A percentile compares a stretch with the other conserved stretches of the same genome.
These are phyloP conservation scores for Acanthosoma haemorrhoidale DNA, from an alignment of 2,888 invertebrate species.

Conservation along the genomic window DNA sequence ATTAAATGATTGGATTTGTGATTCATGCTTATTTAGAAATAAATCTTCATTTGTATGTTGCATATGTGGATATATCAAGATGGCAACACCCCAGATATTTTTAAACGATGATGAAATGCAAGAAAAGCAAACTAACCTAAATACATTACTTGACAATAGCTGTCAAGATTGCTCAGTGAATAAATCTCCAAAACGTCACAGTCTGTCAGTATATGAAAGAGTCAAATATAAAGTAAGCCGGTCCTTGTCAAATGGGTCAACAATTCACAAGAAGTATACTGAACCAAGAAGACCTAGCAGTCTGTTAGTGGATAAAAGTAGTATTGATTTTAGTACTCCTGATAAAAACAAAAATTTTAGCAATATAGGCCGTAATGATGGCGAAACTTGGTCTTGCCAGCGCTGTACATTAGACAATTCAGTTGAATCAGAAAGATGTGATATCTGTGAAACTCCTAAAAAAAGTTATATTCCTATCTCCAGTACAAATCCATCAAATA, in stretches of 20 bases:
- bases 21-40: constrained; percentile 30
- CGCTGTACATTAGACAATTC: constrained; percentile 69
- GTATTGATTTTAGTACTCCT: constrained; percentile 36
- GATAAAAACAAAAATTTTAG: constrained; percentile 43
- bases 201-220: constrained; percentile 49
- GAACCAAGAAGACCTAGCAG: constrained; percentile 41
- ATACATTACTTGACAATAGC: constrained; percentile 32
- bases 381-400: constrained; percentile 49
- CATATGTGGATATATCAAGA: constrained; percentile 30
- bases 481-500: constrained; percentile 48
- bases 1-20: constrained; percentile 31
- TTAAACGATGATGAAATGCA: constrained; percentile 35
- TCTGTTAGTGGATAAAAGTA: constrained; percentile 38
- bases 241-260: constrained; percentile 60
- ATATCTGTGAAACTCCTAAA: constrained; percentile 67
- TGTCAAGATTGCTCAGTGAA: constrained; percentile 35
- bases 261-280: constrained; percentile 48
- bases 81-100: constrained; percentile 36
- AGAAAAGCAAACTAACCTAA: constrained; percentile 35
- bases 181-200: constrained; percentile 49
- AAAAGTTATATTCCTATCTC: constrained; percentile 42
- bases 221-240: constrained; percentile 55
- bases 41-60: constrained; percentile 23
- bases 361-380: constrained; percentile 46
- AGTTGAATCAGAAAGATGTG: constrained; percentile 60